Evolutionary conservation across 2,113 vertebrate species (phyloP), one percentile per base, ranked within the genome.

Genomic region (Motacilla alba): DNA sequence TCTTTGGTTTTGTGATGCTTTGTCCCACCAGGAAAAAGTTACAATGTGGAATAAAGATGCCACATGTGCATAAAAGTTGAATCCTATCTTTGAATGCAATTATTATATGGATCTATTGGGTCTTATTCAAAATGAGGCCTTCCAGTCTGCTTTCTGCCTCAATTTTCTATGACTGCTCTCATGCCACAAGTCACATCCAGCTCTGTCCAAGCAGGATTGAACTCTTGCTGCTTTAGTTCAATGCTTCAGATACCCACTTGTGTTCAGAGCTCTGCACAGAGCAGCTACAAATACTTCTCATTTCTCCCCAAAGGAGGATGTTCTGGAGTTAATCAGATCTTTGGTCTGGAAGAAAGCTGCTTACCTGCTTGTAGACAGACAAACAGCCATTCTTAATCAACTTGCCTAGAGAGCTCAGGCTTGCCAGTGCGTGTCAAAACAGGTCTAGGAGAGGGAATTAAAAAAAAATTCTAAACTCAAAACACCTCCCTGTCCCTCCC

Each of bases 401-500:
- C 11, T 2, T 44, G 24, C 49, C 22, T 49, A 30, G 62, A 56
- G 27, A 92, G 12, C 22, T 46, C 53, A n/a, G n/a, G 26, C 30
- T 87, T 80, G 46, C 30, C 47, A 37, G 10, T 13, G 1, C 0
- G 21, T 15, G 24, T 22, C 24, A 74, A 47, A 88, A 39, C 9
- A 73, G 2, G 4, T 53, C 17, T 62, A 63, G 39, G 21, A 72
- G 18, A 78, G 10, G 8, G 35, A 94, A 64, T 20, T 3, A 1
- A 35, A 49, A 60, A 60, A 52, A 46, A 53, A 5, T 1, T 1
- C 7, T 7, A 31, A 73, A 78, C 26, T 26, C 24, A 39, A 26
- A 41, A 8, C 14, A 19, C 1, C 3, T 19, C 23, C 3, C 8
- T 5, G 13, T 4, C 9, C 3, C 4, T 35, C 33, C 28, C 41